These are phyloP conservation scores for Actinia tenebrosa DNA, from an alignment of 64 coral and sea anemone genomes.

Conservation along the genomic window DNA sequence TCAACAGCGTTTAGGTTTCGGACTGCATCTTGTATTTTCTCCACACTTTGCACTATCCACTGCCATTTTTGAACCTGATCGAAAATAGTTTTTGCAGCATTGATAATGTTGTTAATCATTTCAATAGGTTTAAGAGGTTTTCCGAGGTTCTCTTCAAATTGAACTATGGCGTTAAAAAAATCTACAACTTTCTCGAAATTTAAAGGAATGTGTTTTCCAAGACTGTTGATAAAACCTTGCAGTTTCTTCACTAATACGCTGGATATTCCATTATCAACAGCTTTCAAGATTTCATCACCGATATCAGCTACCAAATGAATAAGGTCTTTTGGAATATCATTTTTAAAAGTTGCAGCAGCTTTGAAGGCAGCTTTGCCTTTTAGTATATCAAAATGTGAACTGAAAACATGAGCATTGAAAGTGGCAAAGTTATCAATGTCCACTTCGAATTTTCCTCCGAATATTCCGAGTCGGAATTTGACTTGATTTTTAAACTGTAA, in stretches of 20 bases:
- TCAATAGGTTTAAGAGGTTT: slow-evolving; percentile 53
- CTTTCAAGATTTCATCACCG: slow-evolving; percentile 62
- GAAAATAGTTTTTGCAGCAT: slow-evolving; percentile 41
- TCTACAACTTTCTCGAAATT: slow-evolving; percentile 54
- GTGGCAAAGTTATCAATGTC: slow-evolving; percentile 67
- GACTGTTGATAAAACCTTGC: slow-evolving; percentile 56
- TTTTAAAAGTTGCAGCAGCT: slow-evolving; percentile 90
- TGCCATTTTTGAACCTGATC: slow-evolving; percentile 25
- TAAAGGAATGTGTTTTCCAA: slow-evolving; percentile 55
- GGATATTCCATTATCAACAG: slow-evolving; percentile 49
- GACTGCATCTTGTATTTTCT: slow-evolving; percentile 43
- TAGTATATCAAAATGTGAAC: slow-evolving; percentile 63
- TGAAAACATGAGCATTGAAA: slow-evolving; percentile 73
- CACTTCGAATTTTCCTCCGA: slow-evolving; percentile 91
- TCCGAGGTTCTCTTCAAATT: slow-evolving; percentile 60
- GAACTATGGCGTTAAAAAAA: slow-evolving; percentile 58
- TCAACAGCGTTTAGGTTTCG: slow-evolving; percentile 46
- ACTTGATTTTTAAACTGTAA: slow-evolving; percentile 82
- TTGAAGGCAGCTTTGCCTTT: slow-evolving; percentile 91
- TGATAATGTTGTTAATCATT: slow-evolving; percentile 51
- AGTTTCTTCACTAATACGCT: slow-evolving; percentile 70
- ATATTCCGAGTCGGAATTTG: slow-evolving; percentile 70
- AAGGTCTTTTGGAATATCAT: slow-evolving; percentile 93
- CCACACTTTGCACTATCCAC: slow-evolving; percentile 32
- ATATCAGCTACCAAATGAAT: slow-evolving; percentile 73